Percentiles rank a stretch among this genome's conserved stretches.
Evolutionary conservation across 2,113 vertebrate species (phyloP).

Genomic region (Tachysurus fulvidraco): DNA sequence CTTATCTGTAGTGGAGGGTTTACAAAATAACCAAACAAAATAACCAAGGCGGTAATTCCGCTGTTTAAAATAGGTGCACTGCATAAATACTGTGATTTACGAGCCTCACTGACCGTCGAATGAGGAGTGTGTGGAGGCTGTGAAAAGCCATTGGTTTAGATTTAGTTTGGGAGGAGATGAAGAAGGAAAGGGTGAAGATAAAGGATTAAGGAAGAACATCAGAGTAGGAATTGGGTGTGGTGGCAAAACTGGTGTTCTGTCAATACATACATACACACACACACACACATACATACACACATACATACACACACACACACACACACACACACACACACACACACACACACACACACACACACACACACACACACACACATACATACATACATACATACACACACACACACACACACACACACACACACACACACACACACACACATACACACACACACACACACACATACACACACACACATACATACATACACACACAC

Average conservation of each 20-base stretch:
- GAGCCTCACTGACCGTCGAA: conserved; percentile 1
- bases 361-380: too few species aligned
- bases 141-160: conserved; percentile 26
- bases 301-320: too few species aligned
- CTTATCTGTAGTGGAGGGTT: conserved; percentile 57
- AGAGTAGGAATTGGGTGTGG: background rate
- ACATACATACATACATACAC: too few species aligned
- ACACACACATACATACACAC: too few species aligned
- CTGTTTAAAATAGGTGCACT: conserved; percentile 54
- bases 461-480: too few species aligned
- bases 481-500: too few species aligned
- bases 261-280: background rate
- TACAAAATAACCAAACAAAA: conserved; percentile 56
- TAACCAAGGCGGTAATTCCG: conserved; percentile 66
- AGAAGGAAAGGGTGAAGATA: conserved; percentile 27
- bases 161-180: conserved; percentile 5
- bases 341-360: too few species aligned
- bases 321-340: too few species aligned
- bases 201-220: conserved; percentile 15
- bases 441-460: too few species aligned
- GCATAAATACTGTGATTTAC: conserved; percentile 43
- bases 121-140: conserved; percentile 24
- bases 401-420: too few species aligned
- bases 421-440: too few species aligned
- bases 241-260: background rate